Percentiles rank a stretch among this genome's conserved stretches.
Evolutionary conservation across 2,888 invertebrate genomes (phyloP).

Genomic region (Macroteleia sp.): DNA sequence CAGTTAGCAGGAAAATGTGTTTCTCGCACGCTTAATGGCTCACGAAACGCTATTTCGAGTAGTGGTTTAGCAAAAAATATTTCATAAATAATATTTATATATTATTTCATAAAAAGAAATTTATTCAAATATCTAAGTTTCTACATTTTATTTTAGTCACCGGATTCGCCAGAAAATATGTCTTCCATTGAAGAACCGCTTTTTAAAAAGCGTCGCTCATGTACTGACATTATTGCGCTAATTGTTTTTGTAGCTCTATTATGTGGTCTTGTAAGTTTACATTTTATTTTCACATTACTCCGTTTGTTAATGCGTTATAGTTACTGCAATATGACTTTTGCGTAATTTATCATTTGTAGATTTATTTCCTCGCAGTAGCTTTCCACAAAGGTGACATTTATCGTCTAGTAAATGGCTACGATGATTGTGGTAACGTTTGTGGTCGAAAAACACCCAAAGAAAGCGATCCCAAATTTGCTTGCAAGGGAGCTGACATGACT

Average conservation of each 20-base stretch:
- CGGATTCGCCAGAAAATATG: conserved; percentile 65
- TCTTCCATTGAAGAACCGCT: conserved; percentile 70
- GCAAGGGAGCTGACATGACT: conserved; percentile 84
- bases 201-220: conserved; percentile 75
- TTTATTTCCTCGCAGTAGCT: conserved; percentile 81
- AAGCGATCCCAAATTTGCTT: no score
- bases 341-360: no score
- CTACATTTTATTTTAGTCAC: conserved; percentile 4
- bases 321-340: no score
- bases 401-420: conserved; percentile 87
- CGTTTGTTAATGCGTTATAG: no score
- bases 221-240: conserved; percentile 74
- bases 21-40: no score
- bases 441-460: conserved; percentile 83
- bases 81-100: no score
- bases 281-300: no score
- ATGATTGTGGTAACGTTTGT: conserved; percentile 88
- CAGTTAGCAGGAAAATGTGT: no score
- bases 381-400: conserved; percentile 85
- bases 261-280: conserved; percentile 76
- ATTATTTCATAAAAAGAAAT: no score
- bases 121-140: no score
- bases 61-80: no score
- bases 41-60: no score
- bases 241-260: conserved; percentile 70